Evolutionary conservation across 2,888 invertebrate species (phyloP), one percentile per base, ranked within the genome.

Genomic region (Neoaliturus tenellus): DNA sequence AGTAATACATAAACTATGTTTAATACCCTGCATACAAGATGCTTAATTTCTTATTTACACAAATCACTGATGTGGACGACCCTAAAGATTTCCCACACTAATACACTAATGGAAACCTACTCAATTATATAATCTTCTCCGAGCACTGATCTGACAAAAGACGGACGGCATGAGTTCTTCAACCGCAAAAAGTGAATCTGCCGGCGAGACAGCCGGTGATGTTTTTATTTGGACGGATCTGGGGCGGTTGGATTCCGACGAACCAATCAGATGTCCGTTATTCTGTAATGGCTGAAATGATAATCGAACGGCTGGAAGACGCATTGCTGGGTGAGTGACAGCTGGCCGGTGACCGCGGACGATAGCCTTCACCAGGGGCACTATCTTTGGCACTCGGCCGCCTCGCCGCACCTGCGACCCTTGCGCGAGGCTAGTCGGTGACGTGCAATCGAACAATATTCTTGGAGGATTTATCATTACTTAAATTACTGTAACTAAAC

Each of bases 161-260:
- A 44, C 44, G 2, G 44, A 44, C 8, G 44, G 44, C 4, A 44
- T 44, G 2, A 17, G 44, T 44, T 44, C 17, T 14, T 44, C 17
- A 35, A 35, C 35, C 6, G 35, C 35, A 35, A 35, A 35, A 35
- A 4, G 44, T 14, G 44, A 44, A 44, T 44, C 44, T 44, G 6
- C 14, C 6, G 6, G 44, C 6, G 35, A 31, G 23, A 51, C 51
- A 10, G 51, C 4, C 51, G 35, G 39, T 71, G 71, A 71, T 71
- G 71, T 71, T 71, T 71, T 71, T 71, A 71, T 71, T 71, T 71
- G 71, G 33, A 39, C 31, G 33, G 25, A 69, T 69, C 69, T 69
- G 69, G 69, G 69, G n/a, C 39, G 71, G 71, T 28, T 10, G 67
- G 33, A 71, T 71, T 71, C 71, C 39, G 14, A 51, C 51, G 23